A percentile compares a stretch with the other conserved stretches of the same genome.
phyloP scores from a whole-genome alignment of 2,113 vertebrate species.

The Dasyprocta punctata region DNA sequence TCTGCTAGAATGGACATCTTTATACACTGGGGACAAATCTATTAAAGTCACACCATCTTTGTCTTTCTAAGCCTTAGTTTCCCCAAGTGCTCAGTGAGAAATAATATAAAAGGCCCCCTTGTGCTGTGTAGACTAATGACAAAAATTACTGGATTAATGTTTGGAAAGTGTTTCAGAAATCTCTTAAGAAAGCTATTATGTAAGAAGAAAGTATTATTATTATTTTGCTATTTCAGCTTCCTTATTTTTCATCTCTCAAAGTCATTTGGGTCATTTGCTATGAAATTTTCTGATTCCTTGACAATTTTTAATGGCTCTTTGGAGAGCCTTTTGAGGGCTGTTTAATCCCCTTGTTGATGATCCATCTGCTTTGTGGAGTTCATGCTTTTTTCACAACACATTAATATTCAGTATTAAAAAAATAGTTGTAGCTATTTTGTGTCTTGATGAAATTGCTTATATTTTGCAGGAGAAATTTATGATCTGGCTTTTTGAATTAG shows the following conservation, averaged over 20 bases:
- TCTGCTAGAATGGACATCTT: not conserved
- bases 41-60: slow-evolving; percentile 56
- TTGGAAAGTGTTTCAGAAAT: slow-evolving; percentile 76
- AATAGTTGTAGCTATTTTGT: slow-evolving; percentile 73
- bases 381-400: slow-evolving; percentile 72
- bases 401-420: slow-evolving; percentile 78
- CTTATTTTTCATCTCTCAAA: slow-evolving; percentile 79
- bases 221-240: slow-evolving; percentile 73
- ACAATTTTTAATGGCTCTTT: slow-evolving; percentile 78
- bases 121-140: slow-evolving; percentile 70
- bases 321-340: slow-evolving; percentile 71
- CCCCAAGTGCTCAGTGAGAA: slow-evolving; percentile 53
- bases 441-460: slow-evolving; percentile 73
- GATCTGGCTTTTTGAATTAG: slow-evolving; percentile 60
- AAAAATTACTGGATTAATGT: slow-evolving; percentile 79
- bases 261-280: slow-evolving; percentile 81
- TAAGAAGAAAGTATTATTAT: slow-evolving; percentile 71
- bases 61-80: slow-evolving; percentile 64
- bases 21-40: not conserved
- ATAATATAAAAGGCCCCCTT: slow-evolving; percentile 42
- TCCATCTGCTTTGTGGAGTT: slow-evolving; percentile 67
- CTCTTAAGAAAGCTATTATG: slow-evolving; percentile 76
- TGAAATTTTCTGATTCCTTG: slow-evolving; percentile 79
- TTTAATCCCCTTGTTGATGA: slow-evolving; percentile 76
- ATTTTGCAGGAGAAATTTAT: slow-evolving; percentile 70